Percentiles rank a stretch among this genome's conserved stretches.
These are phyloP conservation scores for Protophormia terraenovae DNA, from an alignment of 2,888 invertebrate species.

Conservation along the genomic window DNA sequence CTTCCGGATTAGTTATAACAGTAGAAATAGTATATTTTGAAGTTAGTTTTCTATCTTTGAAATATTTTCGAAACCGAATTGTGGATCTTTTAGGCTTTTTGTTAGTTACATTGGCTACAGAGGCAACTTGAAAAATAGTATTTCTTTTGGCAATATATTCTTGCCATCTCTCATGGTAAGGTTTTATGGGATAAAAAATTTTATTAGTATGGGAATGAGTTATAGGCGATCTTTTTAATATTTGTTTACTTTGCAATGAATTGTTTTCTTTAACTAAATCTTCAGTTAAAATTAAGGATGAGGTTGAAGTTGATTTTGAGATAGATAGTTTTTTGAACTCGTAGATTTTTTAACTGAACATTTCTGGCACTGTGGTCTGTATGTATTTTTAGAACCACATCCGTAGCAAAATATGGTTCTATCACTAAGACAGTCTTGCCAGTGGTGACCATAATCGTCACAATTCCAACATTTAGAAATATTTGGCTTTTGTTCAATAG, in stretches of 20 bases:
- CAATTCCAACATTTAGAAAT: conserved; percentile 46
- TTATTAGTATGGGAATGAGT: neutral
- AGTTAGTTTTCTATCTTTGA: neutral
- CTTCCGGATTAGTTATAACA: neutral
- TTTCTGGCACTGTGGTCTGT: conserved; percentile 25
- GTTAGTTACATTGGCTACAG: neutral
- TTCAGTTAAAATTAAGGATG: neutral
- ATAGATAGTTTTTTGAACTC: neutral
- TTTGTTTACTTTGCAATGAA: neutral
- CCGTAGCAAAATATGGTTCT: conserved; percentile 46
- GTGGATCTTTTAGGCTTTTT: neutral
- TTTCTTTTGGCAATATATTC: neutral
- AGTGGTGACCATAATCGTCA: conserved; percentile 21
- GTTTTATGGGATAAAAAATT: neutral
- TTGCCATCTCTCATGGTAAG: neutral
- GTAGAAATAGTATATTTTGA: neutral
- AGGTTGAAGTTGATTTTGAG: neutral
- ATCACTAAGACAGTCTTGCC: conserved; percentile 29
- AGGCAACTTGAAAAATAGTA: no score
- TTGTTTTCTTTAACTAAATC: no score
- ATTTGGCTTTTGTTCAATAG: neutral
- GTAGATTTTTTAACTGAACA: neutral
- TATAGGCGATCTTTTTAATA: no score
- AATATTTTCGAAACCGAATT: neutral
- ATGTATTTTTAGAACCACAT: conserved; percentile 21